Evolutionary conservation across 2,888 invertebrate genomes (phyloP).

Genomic region (Cactoblastis cactorum): DNA sequence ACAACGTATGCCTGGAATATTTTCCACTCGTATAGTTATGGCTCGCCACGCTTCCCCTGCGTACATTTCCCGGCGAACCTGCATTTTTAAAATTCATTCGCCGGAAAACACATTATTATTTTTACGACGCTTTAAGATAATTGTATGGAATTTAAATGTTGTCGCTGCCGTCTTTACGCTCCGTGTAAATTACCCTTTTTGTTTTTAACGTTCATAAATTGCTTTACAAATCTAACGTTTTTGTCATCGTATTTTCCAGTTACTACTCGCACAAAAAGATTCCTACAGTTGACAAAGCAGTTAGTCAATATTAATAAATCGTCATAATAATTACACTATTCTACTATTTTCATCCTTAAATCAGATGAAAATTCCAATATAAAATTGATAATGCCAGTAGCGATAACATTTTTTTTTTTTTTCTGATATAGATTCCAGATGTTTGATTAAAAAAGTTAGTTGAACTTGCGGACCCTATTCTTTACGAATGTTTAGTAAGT

Average conservation of each 20-base stretch:
- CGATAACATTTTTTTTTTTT: background rate
- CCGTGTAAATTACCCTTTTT: slow-evolving; percentile 15
- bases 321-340: background rate
- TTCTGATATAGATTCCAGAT: background rate
- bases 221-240: slow-evolving; percentile 10
- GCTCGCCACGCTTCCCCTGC: slow-evolving; percentile 29
- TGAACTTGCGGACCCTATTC: background rate
- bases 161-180: slow-evolving; percentile 11
- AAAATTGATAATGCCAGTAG: background rate
- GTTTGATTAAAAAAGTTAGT: background rate
- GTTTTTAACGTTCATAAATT: slow-evolving; percentile 7
- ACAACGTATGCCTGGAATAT: slow-evolving; percentile 41
- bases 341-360: background rate
- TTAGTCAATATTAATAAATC: background rate
- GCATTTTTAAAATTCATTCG: slow-evolving; percentile 47
- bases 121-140: slow-evolving; percentile 34
- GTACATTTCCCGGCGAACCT: slow-evolving; percentile 32
- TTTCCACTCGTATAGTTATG: slow-evolving; percentile 26
- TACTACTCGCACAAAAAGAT: background rate
- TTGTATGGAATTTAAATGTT: slow-evolving; percentile 31
- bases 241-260: slow-evolving; percentile 8
- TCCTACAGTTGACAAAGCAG: background rate
- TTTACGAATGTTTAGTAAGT: slow-evolving; percentile 18
- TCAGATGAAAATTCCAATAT: background rate
- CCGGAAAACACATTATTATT: slow-evolving; percentile 38